These are phyloP conservation scores for Lasaia peninsularis DNA, from an alignment of 1,140 invertebrate genomes.

Conservation along the genomic window DNA sequence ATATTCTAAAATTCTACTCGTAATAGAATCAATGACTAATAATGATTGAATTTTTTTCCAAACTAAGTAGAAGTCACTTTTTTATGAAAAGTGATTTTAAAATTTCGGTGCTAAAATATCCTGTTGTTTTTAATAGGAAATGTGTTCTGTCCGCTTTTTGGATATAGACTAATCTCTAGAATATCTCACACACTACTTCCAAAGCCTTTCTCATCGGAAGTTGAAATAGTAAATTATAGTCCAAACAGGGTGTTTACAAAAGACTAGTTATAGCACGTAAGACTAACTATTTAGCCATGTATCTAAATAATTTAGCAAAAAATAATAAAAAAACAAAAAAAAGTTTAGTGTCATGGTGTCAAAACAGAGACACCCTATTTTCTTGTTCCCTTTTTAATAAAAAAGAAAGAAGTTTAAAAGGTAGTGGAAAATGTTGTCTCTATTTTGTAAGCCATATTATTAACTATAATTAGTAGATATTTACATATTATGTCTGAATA, in stretches of 20 bases:
- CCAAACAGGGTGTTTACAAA: slow-evolving; percentile 1
- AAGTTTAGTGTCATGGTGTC: background rate
- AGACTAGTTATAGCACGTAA: background rate
- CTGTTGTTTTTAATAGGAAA: slow-evolving; percentile 1
- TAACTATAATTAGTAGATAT: background rate
- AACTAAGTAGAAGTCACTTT: slow-evolving; percentile 15
- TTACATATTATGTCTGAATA: background rate
- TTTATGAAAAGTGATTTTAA: background rate
- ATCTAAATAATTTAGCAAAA: background rate
- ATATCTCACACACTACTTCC: slow-evolving; percentile 4
- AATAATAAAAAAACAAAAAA: background rate
- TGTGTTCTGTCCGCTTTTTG: slow-evolving; percentile 15
- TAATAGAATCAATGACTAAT: slow-evolving; percentile 14
- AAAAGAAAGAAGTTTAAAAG: background rate
- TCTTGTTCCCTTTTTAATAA: background rate
- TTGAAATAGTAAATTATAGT: slow-evolving; percentile 1
- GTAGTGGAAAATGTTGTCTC: background rate
- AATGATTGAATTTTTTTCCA: slow-evolving; percentile 22
- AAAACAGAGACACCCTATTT: background rate
- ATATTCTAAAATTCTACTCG: slow-evolving; percentile 8
- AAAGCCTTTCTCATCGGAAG: slow-evolving; percentile 1
- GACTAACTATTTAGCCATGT: background rate
- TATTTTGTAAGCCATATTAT: background rate
- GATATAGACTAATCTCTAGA: slow-evolving; percentile 10
- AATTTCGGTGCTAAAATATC: background rate